A percentile compares a stretch with the other conserved stretches of the same genome.
These are phyloP conservation scores for Tridacna gigas DNA, from an alignment of 2,888 invertebrate genomes.

Conservation along the genomic window DNA sequence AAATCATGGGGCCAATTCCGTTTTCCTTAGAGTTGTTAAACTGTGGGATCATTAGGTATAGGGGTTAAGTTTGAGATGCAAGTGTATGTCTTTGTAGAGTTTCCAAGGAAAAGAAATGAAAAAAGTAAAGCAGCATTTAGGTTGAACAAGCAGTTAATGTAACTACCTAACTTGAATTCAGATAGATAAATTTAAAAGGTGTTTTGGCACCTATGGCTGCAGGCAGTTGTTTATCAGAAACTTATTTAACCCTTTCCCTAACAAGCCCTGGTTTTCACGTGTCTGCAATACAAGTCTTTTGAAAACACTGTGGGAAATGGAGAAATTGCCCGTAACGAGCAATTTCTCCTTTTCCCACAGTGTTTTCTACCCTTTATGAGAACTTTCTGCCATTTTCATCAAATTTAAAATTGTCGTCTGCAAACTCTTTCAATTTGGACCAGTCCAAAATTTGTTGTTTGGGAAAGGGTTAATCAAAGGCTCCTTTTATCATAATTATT, in stretches of 20 bases:
- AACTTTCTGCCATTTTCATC: background rate
- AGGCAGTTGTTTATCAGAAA: background rate
- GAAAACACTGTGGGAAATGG: background rate
- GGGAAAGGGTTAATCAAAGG: no score
- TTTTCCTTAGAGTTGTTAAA: no score
- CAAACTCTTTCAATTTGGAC: background rate
- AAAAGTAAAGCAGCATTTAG: no score
- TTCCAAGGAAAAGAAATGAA: no score
- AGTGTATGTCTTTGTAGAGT: no score
- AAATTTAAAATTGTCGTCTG: background rate
- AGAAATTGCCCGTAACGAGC: slow-evolving; percentile 5
- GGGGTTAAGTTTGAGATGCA: no score
- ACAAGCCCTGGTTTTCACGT: background rate
- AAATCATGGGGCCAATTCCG: no score
- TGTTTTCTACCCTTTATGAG: background rate
- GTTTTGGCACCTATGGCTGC: background rate
- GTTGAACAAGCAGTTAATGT: background rate
- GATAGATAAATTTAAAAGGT: background rate
- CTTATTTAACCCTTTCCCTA: background rate
- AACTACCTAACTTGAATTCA: background rate
- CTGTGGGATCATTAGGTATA: no score
- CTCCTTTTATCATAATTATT: no score
- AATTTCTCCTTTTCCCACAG: slow-evolving; percentile 10
- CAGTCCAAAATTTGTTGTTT: background rate
- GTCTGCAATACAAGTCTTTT: no score